A percentile compares a stretch with the other conserved stretches of the same genome.
Conservation (phyloP, 2,797 vertebrate genomes). For the Hyperoplus lanceolatus region DNA sequence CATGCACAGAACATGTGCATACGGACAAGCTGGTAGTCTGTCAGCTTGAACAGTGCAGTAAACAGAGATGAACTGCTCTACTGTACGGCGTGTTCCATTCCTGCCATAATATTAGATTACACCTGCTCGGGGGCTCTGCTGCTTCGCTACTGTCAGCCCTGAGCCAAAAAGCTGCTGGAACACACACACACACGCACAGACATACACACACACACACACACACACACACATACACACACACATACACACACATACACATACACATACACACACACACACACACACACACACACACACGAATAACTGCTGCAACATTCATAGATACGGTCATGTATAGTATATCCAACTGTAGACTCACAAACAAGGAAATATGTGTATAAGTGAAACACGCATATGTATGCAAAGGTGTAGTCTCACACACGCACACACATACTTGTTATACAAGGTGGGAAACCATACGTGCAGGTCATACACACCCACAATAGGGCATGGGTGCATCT, state of each 20-base stretch:
- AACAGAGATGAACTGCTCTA: constrained; percentile 45
- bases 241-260: too few relatives aligned
- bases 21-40: constrained; percentile 20
- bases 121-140: constrained; percentile 22
- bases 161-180: constrained; percentile 26
- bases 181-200: not conserved
- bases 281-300: too few relatives aligned
- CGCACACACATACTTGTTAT: not conserved
- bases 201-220: constrained; percentile 12
- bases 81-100: constrained; percentile 2
- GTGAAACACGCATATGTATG: not conserved
- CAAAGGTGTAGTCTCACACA: not conserved
- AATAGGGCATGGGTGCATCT: not conserved
- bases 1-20: not conserved
- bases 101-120: constrained; percentile 19
- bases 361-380: not conserved
- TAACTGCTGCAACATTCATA: not conserved
- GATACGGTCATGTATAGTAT: not conserved
- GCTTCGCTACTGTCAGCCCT: constrained; percentile 17
- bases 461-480: constrained; percentile 1
- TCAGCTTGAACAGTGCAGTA: constrained; percentile 21
- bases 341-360: not conserved
- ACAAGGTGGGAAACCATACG: not conserved
- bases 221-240: not conserved
- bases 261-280: too few relatives aligned